phyloP scores from a whole-genome alignment of 2,888 invertebrate species.

The Oasisia sp. region DNA sequence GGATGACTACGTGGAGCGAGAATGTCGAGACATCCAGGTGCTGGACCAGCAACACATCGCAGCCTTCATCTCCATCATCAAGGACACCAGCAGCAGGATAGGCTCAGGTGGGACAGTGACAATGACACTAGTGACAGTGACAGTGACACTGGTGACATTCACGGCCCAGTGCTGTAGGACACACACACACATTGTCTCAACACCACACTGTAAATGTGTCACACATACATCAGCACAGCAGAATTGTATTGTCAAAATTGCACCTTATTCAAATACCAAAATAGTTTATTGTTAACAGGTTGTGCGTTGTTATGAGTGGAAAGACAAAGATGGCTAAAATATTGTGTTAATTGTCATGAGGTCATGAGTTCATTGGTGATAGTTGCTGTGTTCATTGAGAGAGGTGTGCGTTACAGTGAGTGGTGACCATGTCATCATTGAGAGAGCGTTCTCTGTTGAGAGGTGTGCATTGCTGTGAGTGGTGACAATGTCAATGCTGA shows the following conservation, averaged over 20 bases:
- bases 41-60: conserved; percentile 52
- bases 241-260: neutral
- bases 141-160: too few relatives aligned
- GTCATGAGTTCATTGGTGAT: too few relatives aligned
- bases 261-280: too few relatives aligned
- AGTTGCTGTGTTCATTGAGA: neutral
- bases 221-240: neutral
- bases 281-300: neutral
- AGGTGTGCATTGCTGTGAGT: neutral
- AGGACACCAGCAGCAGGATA: conserved; percentile 50
- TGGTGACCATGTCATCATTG: neutral
- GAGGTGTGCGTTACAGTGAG: conserved; percentile 1
- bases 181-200: neutral
- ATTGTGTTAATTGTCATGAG: too few relatives aligned
- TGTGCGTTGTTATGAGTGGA: too few relatives aligned
- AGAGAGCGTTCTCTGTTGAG: neutral
- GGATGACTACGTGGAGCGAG: conserved; percentile 58
- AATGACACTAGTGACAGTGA: neutral
- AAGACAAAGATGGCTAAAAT: too few relatives aligned
- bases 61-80: conserved; percentile 55
- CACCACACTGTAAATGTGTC: neutral
- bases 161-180: neutral
- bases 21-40: conserved; percentile 49
- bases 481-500: neutral
- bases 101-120: conserved; percentile 42